Conservation (phyloP, 2,888 invertebrate genomes). For the Heteropelma amictum region DNA sequence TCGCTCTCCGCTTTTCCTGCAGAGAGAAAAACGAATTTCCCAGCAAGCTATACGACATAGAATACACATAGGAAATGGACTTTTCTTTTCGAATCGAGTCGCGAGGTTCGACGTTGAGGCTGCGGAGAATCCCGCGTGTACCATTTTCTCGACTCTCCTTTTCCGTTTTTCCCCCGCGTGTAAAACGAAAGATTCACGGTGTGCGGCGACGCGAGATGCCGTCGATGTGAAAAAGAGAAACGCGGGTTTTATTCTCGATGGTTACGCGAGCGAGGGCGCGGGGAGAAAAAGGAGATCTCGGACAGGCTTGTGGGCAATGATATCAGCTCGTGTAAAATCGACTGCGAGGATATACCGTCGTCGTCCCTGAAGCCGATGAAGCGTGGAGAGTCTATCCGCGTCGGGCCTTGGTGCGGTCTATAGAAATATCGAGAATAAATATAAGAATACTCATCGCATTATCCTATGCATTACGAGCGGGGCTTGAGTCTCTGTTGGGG, state of each 20-base stretch:
- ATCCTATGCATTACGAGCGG: too few relatives aligned
- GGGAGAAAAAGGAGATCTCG: too few relatives aligned
- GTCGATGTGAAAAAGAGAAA: too few relatives aligned
- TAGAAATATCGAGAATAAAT: slow-evolving; percentile 42
- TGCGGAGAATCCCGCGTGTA: not conserved
- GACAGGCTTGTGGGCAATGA: not conserved
- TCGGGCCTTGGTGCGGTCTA: not conserved
- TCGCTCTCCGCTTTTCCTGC: too few relatives aligned
- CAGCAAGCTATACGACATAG: too few relatives aligned
- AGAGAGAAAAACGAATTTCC: too few relatives aligned
- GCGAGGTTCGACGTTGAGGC: slow-evolving; percentile 23
- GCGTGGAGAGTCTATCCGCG: slow-evolving; percentile 20
- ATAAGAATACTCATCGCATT: not conserved
- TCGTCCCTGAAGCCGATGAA: slow-evolving; percentile 40
- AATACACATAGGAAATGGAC: too few relatives aligned
- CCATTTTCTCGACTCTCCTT: too few relatives aligned
- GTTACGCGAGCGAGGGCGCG: not conserved
- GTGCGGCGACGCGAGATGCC: too few relatives aligned
- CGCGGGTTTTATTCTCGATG: not conserved
- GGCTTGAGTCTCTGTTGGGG: too few relatives aligned
- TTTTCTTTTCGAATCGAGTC: slow-evolving; percentile 21
- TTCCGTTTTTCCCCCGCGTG: too few relatives aligned
- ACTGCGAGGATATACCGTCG: slow-evolving; percentile 14
- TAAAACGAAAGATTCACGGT: not conserved
- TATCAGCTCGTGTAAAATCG: not conserved